A percentile compares a stretch with the other conserved stretches of the same genome.
Evolutionary conservation across 2,113 vertebrate genomes (phyloP).

Genomic region (Albula goreensis): DNA sequence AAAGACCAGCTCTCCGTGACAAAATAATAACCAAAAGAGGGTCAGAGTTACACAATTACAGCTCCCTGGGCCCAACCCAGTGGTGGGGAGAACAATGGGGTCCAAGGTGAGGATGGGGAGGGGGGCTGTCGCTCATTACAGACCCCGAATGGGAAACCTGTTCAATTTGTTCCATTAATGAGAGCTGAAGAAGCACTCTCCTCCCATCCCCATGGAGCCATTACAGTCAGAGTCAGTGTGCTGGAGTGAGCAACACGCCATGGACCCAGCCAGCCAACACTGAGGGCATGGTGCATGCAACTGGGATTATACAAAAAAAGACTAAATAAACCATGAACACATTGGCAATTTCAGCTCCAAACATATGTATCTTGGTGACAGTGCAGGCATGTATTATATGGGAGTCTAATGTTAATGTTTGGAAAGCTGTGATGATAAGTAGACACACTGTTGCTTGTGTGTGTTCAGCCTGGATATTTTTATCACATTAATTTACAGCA

Average conservation of each 20-base stretch:
- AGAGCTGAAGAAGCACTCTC: slow-evolving; percentile 85
- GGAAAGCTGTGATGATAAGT: background rate
- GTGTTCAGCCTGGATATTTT: slow-evolving; percentile 46
- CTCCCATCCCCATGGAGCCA: slow-evolving; percentile 80
- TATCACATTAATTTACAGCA: slow-evolving; percentile 43
- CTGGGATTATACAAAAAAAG: background rate
- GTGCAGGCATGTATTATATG: background rate
- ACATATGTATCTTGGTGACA: background rate
- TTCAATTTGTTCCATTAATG: slow-evolving; percentile 93
- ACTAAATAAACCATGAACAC: background rate
- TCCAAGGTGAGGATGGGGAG: slow-evolving; percentile 30
- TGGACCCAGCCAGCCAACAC: slow-evolving; percentile 48
- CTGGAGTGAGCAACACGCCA: slow-evolving; percentile 39
- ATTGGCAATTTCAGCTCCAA: background rate
- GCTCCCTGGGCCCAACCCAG: slow-evolving; percentile 54
- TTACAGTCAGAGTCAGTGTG: slow-evolving; percentile 63
- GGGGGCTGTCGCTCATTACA: slow-evolving; percentile 62
- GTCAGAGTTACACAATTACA: slow-evolving; percentile 68
- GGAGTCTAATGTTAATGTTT: background rate
- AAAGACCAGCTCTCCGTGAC: slow-evolving; percentile 65
- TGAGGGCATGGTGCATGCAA: background rate
- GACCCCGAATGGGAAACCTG: slow-evolving; percentile 79
- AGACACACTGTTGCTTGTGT: slow-evolving; percentile 19
- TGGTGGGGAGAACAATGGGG: slow-evolving; percentile 60
- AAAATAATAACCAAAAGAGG: slow-evolving; percentile 71